A percentile compares a stretch with the other conserved stretches of the same genome.
These are phyloP conservation scores for Aphelinus atriplicis DNA, from an alignment of 1,140 invertebrate species.

Conservation along the genomic window DNA sequence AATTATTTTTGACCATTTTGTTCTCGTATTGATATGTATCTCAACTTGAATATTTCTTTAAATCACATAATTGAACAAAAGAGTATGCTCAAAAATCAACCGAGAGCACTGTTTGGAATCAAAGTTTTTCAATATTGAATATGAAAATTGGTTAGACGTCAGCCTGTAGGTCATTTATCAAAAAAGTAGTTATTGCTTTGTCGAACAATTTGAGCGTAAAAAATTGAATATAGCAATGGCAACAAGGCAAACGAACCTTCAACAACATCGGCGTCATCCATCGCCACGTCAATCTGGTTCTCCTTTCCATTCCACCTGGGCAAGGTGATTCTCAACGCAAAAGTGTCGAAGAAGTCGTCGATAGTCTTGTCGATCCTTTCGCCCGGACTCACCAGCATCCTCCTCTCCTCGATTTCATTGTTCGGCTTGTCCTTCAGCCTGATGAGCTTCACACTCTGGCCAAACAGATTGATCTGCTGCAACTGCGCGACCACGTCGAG, in stretches of 20 bases:
- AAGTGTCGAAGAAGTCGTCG: constrained; percentile 69
- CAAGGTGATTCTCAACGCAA: constrained; percentile 62
- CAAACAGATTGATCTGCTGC: constrained; percentile 66
- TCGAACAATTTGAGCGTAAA: no score
- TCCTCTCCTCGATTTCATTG: constrained; percentile 36
- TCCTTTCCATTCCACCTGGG: constrained; percentile 55
- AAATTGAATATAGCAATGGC: no score
- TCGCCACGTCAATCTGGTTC: constrained; percentile 60
- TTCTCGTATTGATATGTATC: no score
- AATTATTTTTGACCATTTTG: no score
- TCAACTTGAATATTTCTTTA: no score
- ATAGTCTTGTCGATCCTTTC: constrained; percentile 65
- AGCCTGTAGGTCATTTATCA: no score
- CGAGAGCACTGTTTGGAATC: no score
- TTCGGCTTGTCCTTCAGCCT: constrained; percentile 46
- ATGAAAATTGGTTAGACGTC: no score
- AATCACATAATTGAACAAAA: no score
- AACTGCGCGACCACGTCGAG: constrained; percentile 64
- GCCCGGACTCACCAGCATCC: constrained; percentile 48
- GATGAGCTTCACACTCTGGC: constrained; percentile 67
- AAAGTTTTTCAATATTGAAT: no score
- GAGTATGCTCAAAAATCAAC: no score
- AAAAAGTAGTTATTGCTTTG: no score
- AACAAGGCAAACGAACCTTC: constrained; percentile 51
- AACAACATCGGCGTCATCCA: constrained; percentile 49